Conservation (phyloP, 2,113 vertebrate genomes). For the Phalacrocorax carbo region DNA sequence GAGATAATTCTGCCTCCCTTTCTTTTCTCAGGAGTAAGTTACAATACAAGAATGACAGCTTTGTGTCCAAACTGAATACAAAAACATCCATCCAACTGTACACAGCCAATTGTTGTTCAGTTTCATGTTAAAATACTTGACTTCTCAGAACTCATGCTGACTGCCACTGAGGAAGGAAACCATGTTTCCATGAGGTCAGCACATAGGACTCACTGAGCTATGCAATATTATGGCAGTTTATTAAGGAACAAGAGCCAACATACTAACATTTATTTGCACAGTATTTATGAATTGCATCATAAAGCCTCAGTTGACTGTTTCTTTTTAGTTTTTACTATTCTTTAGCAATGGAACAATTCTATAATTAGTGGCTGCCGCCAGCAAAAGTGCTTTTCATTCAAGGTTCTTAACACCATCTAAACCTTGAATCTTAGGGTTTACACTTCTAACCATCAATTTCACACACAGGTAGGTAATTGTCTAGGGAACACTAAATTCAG, state of each 20-base stretch:
- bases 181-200: background rate
- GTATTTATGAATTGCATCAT: background rate
- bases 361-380: background rate
- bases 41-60: background rate
- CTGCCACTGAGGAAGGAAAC: background rate
- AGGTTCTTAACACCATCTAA: background rate
- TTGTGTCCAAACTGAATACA: background rate
- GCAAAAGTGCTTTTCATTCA: background rate
- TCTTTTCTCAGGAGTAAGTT: background rate
- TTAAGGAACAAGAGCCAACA: background rate
- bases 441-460: background rate
- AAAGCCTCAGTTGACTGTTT: background rate
- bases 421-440: background rate
- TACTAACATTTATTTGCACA: background rate
- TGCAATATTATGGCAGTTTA: background rate
- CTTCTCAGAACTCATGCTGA: background rate
- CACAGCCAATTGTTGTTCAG: background rate
- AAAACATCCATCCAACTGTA: background rate
- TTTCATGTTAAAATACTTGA: background rate
- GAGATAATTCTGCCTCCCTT: background rate
- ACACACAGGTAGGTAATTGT: too few species aligned
- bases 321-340: background rate
- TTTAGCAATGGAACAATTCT: background rate
- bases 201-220: background rate
- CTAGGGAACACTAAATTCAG: background rate